Conservation (phyloP, 2,797 vertebrate genomes). For the Poeciliopsis paucimaculata region DNA sequence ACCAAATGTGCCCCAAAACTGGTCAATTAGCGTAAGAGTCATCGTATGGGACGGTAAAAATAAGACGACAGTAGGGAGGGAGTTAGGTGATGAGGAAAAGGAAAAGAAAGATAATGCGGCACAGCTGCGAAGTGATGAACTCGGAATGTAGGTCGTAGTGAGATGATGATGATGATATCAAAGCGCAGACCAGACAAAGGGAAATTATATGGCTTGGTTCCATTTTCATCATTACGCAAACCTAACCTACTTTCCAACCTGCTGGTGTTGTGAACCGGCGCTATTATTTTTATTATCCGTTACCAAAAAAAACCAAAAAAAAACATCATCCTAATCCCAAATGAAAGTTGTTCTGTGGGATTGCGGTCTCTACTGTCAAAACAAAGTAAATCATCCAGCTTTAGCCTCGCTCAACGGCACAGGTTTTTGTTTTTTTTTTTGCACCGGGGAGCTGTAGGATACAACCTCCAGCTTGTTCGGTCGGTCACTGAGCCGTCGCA, state of each 20-base stretch:
- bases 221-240: conserved; percentile 51
- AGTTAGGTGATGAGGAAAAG: neutral
- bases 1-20: conserved; percentile 38
- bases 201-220: conserved; percentile 59
- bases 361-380: neutral
- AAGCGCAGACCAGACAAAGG: conserved; percentile 64
- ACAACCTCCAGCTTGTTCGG: conserved; percentile 40
- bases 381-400: neutral
- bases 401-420: conserved; percentile 4
- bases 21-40: conserved; percentile 67
- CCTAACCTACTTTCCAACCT: conserved; percentile 43
- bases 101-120: conserved; percentile 52
- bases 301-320: conserved; percentile 10
- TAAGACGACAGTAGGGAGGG: neutral
- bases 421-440: conserved; percentile 16
- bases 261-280: neutral
- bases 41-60: conserved; percentile 38
- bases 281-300: conserved; percentile 44
- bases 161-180: conserved; percentile 62
- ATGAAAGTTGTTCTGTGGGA: conserved; percentile 30
- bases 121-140: conserved; percentile 66
- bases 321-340: conserved; percentile 32
- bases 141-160: conserved; percentile 65
- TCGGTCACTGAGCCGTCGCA: conserved; percentile 44
- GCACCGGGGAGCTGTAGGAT: conserved; percentile 37